phyloP scores from a whole-genome alignment of 2,888 invertebrate genomes.

The Harpalus rufipes region DNA sequence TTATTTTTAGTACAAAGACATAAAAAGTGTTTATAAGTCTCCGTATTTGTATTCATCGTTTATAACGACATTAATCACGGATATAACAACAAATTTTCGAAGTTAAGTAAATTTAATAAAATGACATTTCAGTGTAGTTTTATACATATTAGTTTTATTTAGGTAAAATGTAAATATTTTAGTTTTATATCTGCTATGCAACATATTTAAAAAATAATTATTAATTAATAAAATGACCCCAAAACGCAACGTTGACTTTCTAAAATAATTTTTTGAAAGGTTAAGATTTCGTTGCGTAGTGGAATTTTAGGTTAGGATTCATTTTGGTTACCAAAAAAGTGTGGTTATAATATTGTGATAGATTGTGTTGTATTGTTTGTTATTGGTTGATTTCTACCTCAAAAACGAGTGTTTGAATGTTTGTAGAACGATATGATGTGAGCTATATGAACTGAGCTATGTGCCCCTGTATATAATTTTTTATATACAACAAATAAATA shows the following conservation, averaged over 20 bases:
- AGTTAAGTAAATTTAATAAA: conserved; percentile 6
- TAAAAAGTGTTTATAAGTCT: not conserved
- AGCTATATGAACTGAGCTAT: not conserved
- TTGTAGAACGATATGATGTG: not conserved
- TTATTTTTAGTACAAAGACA: not conserved
- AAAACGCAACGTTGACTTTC: no score
- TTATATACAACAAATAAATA: conserved; percentile 54
- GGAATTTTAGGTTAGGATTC: not conserved
- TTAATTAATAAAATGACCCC: no score
- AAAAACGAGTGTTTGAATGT: not conserved
- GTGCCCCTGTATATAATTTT: conserved; percentile 45
- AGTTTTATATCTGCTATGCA: not conserved
- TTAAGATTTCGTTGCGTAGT: not conserved
- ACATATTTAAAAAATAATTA: not conserved
- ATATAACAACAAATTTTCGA: not conserved
- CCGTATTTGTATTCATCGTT: not conserved
- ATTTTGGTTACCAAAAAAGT: conserved; percentile 23
- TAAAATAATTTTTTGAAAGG: no score
- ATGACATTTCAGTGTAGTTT: conserved; percentile 8
- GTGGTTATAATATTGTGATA: conserved; percentile 15
- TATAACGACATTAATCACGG: no score
- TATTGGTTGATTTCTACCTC: conserved; percentile 40
- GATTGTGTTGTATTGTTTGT: conserved; percentile 1
- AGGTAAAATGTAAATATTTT: conserved; percentile 16
- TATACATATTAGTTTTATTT: conserved; percentile 7